Conservation (phyloP, 2,797 vertebrate species). For the Dendrocincla fuliginosa region DNA sequence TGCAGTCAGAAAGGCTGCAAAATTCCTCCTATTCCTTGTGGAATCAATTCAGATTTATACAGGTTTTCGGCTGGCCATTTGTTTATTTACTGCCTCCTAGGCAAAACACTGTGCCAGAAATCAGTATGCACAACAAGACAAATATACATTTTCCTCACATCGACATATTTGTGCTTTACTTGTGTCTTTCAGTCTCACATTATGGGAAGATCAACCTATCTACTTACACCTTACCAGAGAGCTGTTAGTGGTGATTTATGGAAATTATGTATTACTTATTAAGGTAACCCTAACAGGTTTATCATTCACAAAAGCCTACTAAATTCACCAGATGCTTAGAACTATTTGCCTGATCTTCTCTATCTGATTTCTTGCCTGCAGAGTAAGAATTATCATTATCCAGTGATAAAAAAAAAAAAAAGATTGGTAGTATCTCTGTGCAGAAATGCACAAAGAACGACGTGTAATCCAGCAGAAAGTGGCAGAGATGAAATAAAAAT, state of each 20-base stretch:
- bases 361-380: slow-evolving; percentile 5
- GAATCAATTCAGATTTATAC: neutral
- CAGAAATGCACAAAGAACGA: slow-evolving; percentile 13
- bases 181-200: neutral
- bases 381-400: neutral
- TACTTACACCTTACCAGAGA: neutral
- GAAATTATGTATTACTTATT: neutral
- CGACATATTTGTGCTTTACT: neutral
- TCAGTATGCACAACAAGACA: neutral
- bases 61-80: neutral
- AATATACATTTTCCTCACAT: neutral
- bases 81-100: slow-evolving; percentile 13
- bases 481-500: neutral
- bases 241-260: neutral
- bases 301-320: neutral
- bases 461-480: neutral
- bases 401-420: neutral
- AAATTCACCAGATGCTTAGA: neutral
- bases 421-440: neutral
- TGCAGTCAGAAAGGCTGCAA: neutral
- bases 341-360: neutral
- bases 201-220: neutral
- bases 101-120: slow-evolving; percentile 8
- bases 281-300: neutral
- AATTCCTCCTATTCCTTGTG: neutral